These are phyloP conservation scores for Thymelicus lineola DNA, from an alignment of 2,888 invertebrate genomes.

Conservation along the genomic window DNA sequence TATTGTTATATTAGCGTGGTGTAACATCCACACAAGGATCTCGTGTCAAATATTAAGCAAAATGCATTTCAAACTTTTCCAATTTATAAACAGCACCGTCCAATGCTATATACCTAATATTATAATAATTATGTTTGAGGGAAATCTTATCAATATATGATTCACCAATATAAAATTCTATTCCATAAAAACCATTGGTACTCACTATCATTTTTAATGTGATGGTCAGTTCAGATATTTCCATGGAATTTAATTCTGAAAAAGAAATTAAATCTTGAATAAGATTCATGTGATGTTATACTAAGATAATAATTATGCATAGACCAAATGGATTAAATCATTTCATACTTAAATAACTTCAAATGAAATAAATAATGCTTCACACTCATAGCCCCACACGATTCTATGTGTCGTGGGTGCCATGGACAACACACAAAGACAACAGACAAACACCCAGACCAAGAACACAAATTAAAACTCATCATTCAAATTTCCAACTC, in stretches of 20 bases:
- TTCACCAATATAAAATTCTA: constrained; percentile 49
- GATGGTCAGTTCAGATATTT: constrained; percentile 28
- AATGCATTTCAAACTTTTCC: constrained; percentile 54
- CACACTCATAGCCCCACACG: too few species aligned
- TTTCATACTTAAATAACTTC: too few species aligned
- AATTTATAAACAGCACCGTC: constrained; percentile 61
- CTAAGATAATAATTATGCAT: too few species aligned
- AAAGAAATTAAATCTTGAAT: not conserved
- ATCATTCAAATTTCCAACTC: too few species aligned
- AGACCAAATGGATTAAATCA: too few species aligned
- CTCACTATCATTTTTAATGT: constrained; percentile 40
- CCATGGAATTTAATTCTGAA: not conserved
- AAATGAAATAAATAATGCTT: too few species aligned
- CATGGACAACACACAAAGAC: too few species aligned
- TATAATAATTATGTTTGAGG: constrained; percentile 55
- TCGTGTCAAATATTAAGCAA: constrained; percentile 44
- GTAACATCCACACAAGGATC: not conserved
- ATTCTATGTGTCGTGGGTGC: too few species aligned
- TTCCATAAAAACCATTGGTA: constrained; percentile 1
- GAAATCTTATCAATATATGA: constrained; percentile 49
- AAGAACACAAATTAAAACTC: too few species aligned
- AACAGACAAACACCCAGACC: too few species aligned
- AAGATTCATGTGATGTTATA: too few species aligned
- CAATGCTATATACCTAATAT: constrained; percentile 59
- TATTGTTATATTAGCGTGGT: not conserved